Percentiles rank a stretch among this genome's conserved stretches.
Conservation (phyloP, 37 sponge, comb jelly and placozoan genomes). For the Eunapius fragilis region DNA sequence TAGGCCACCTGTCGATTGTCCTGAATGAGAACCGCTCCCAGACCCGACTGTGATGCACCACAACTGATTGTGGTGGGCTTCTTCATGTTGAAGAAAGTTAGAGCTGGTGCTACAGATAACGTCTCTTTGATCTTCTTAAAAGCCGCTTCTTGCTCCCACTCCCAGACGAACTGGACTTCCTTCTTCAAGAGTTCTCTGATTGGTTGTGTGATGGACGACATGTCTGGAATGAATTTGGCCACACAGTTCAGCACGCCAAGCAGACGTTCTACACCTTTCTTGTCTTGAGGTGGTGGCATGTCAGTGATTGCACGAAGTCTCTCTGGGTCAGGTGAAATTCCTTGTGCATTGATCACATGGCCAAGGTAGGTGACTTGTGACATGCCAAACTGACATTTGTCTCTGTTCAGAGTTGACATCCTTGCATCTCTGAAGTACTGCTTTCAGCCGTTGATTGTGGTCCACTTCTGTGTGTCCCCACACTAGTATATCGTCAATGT, state of each 20-base stretch:
- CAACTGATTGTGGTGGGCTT: neutral
- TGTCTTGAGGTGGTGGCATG: constrained; percentile 21
- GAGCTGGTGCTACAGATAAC: neutral
- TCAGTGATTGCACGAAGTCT: constrained; percentile 8
- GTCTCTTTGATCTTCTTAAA: constrained; percentile 19
- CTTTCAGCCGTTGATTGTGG: neutral
- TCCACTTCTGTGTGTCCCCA: neutral
- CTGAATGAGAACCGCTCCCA: constrained; percentile 40
- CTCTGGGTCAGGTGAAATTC: constrained; percentile 35
- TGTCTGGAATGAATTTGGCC: constrained; percentile 38
- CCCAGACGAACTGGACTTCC: neutral
- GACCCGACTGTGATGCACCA: constrained; percentile 29
- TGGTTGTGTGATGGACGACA: constrained; percentile 16
- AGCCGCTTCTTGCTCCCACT: constrained; percentile 7
- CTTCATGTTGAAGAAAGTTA: constrained; percentile 2
- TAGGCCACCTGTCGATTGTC: constrained; percentile 19
- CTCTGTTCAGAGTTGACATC: no score
- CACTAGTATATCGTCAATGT: constrained; percentile 39
- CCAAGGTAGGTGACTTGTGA: constrained; percentile 28
- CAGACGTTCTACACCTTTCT: constrained; percentile 26
- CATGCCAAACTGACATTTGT: constrained; percentile 18
- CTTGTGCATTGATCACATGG: constrained; percentile 10
- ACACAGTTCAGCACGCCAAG: constrained; percentile 26
- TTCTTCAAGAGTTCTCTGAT: constrained; percentile 16
- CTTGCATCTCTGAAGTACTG: neutral